Base-by-base conservation (phyloP, 2,888 invertebrate species). In the Palloptera scutellata region DNA sequence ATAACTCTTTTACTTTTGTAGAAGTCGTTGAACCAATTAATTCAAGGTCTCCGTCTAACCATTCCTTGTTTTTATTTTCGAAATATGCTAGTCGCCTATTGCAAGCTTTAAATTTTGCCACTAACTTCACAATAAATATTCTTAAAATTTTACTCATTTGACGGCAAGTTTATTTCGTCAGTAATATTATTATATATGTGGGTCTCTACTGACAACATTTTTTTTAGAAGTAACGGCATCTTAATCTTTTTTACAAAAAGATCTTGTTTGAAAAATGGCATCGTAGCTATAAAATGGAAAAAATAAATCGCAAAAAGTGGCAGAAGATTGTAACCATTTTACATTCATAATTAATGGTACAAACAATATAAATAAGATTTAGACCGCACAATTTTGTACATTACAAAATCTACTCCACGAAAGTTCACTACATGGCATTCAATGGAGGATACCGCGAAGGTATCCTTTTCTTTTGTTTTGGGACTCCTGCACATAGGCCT, bases 301-400 rank as follows among this genome's bases (percentile, higher is more conserved):
- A 57, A 30, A 30, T 20, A 20, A 30, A 10, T 10, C 57, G 57
- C 57, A 57, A 57, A 20, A 57, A 57, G 57, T 30, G 13, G 57
- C 40, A 40, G 30, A 57, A 20, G 40, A 57, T 57, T 20, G 0
- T 57, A 30, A 30, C 20, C 57, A 57, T 11, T 48, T 48, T 48
- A 48, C 48, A 48, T 48, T 4, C 48, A 48, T 20, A 57, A 57
- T 30, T 10, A 57, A 4, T 30, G 30, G 11, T 57, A 12, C 20
- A 57, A 57, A 57, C 57, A 19, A 57, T 20, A 57, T 40, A 57
- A 57, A 57, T 57, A 57, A 57, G 57, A 57, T 57, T 57, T 57
- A 40, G 41, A 57, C 9, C 40, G 57, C 9, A 54, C 13, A 54
- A 9, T 19, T 54, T 3, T 54, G 54, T 6, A 20, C 54, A 19